Percentiles rank a stretch among this genome's conserved stretches.
phyloP scores from a whole-genome alignment of 2,113 vertebrate species.

The Corvus moneduloides region DNA sequence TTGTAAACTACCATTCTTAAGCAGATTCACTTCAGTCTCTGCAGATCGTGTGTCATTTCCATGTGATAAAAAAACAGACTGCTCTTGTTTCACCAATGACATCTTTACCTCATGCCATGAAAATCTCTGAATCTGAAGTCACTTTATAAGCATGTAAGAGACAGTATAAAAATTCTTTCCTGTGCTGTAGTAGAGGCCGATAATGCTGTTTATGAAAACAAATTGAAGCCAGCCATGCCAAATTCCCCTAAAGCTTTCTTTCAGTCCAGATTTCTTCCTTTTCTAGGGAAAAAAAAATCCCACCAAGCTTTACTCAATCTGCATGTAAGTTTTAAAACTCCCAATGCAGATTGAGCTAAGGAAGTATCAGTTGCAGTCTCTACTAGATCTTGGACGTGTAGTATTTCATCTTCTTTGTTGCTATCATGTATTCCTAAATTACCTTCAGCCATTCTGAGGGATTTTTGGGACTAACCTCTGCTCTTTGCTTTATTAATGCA shows the following conservation, averaged over 20 bases:
- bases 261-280: not conserved
- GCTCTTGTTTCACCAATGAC: not conserved
- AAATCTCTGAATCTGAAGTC: not conserved
- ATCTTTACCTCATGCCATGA: not conserved
- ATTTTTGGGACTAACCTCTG: slow-evolving; percentile 24
- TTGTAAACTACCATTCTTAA: not conserved
- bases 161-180: not conserved
- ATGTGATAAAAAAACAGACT: not conserved
- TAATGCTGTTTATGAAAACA: not conserved
- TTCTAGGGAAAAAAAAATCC: not conserved
- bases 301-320: not conserved
- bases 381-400: not conserved
- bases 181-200: not conserved
- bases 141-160: not conserved
- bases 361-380: not conserved
- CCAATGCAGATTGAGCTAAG: not conserved
- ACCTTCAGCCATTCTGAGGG: not conserved
- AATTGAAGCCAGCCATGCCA: not conserved
- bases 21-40: not conserved
- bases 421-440: not conserved
- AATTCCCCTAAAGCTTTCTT: not conserved
- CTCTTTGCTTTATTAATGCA: slow-evolving; percentile 35
- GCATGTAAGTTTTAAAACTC: not conserved
- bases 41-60: not conserved
- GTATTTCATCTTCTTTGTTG: not conserved